phyloP scores from a whole-genome alignment of 1,140 invertebrate genomes.

The Orchesella cincta region DNA sequence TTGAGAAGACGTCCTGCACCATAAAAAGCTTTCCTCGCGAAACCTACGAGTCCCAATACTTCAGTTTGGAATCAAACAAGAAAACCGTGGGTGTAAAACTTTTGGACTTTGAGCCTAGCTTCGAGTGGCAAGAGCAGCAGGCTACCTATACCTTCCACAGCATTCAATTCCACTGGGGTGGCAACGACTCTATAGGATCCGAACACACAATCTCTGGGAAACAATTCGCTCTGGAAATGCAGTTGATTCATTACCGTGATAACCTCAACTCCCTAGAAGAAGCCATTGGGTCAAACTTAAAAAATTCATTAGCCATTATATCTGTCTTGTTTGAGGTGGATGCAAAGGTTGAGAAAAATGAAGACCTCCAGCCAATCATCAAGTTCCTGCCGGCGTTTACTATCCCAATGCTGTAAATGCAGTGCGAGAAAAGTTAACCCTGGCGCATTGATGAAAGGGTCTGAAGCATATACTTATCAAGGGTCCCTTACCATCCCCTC shows the following conservation, averaged over 20 bases:
- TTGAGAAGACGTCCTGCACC: neutral
- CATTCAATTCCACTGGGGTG: neutral
- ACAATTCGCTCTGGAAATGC: neutral
- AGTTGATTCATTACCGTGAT: conserved; percentile 4
- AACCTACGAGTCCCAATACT: neutral
- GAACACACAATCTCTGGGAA: neutral
- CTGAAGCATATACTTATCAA: neutral
- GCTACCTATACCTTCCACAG: neutral
- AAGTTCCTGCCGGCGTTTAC: neutral
- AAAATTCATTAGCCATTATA: neutral
- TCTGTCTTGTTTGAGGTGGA: neutral
- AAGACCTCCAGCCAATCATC: neutral
- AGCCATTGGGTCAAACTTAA: neutral
- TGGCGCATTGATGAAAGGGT: neutral
- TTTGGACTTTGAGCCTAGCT: neutral
- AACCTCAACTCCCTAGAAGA: neutral
- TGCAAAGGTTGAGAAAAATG: neutral
- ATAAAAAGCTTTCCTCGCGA: neutral
- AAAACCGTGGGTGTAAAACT: neutral
- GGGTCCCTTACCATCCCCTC: neutral
- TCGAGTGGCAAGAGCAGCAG: neutral
- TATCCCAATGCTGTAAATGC: neutral
- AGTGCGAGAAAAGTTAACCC: neutral
- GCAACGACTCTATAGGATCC: neutral
- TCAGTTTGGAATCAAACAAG: neutral